Evolutionary conservation across 2,797 vertebrate genomes (phyloP), one percentile per base, ranked within the genome.

Genomic region (Ctenosaura bakeri): DNA sequence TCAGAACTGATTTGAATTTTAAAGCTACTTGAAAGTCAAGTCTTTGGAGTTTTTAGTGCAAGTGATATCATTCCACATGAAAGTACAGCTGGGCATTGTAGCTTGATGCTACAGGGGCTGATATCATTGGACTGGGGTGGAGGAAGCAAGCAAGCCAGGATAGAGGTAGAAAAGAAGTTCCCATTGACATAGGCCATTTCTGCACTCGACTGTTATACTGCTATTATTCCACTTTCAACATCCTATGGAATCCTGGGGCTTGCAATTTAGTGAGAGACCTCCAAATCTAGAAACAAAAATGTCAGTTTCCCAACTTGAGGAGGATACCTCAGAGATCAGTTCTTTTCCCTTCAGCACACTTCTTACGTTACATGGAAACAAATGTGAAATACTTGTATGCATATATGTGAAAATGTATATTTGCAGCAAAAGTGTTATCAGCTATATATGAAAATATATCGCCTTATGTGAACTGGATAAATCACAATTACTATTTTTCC

Each of bases 1-100:
- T 93, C 95, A 95, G 94, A 96, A 94, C 96, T 96, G 96, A 96
- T 97, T 95, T 96, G 96, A 97, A 97, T 97, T 97, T 95, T 97
- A 96, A 97, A 97, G 95, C 96, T 92, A 94, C 94, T 96, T 95
- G 94, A 95, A 97, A 97, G 94, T 93, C 94, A 88, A 95, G 96
- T 89, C 92, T 96, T 96, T 32, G 85, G 90, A 96, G 93, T 95
- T 95, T 87, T 96, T 90, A 96, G 95, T 90, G 92, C 95, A 97
- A 96, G 95, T 95, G 96, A 95, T 95, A 91, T 83, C 93, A 94
- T 71, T 85, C 87, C 92, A 95, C 92, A 96, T 92, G 93, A 96
- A 93, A 96, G 92, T 87, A 93, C 89, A 95, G 95, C 93, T 96
- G 95, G 91, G 89, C 91, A 66, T 76, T 35, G 74, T 29, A 88